Evolutionary conservation across 2,797 vertebrate species (phyloP), one percentile per base, ranked within the genome.

Genomic region (Serranus cabrilla): DNA sequence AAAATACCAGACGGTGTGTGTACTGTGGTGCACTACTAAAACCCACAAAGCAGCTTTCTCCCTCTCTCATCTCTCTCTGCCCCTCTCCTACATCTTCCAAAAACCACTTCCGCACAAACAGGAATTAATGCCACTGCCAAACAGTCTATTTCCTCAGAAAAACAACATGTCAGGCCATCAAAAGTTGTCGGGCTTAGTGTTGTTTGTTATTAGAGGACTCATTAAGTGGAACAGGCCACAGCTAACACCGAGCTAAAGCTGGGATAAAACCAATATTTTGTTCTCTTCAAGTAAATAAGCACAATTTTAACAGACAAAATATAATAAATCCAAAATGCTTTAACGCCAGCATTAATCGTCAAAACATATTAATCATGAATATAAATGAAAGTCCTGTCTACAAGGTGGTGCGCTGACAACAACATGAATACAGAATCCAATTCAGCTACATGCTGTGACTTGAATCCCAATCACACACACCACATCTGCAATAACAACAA

Each of bases 21-120:
- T 87, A 69, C 87, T 75, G 77, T 81, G 80, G 76, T 68, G 77
- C 55, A 82, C 80, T 16, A 74, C 80, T 92, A 92, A 34, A 94
- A 94, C 77, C 91, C 62, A 43, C 84, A 92, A 92, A 93, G 88
- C 87, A 89, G 90, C 92, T 90, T 91, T 93, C 88, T 91, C 84
- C 70, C 67, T 72, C 88, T 83, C 88, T 76, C 86, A 76, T 86
- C 89, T 81, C 82, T 67, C 64, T 64, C 64, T 72, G 66, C 68
- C 76, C 75, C 66, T 76, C 65, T 81, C 71, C 78, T 84, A 62
- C 73, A 81, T 82, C 78, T 88, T 83, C 73, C 83, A 81, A 86
- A 76, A 91, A 87, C 76, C 85, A 87, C 80, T 80, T 84, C 80
- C 7, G 17, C 74, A 76, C 60, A 90, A 90, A 91, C 72, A 85